Evolutionary conservation across 2,888 invertebrate genomes (phyloP).

Genomic region (Limenitis camilla): DNA sequence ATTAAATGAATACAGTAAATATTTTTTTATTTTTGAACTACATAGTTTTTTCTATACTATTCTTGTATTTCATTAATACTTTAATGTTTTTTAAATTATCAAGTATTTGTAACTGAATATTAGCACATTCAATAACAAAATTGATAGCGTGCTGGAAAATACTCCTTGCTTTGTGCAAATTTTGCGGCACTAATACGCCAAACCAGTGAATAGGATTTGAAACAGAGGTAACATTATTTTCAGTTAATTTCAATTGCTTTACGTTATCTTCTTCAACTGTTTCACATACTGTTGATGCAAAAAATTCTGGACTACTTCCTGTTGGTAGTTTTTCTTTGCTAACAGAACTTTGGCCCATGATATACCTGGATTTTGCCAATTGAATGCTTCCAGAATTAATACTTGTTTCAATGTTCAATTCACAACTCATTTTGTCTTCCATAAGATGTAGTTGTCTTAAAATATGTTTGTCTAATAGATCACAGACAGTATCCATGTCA

Average conservation of each 20-base stretch:
- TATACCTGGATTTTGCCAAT: constrained; percentile 84
- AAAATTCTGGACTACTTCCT: constrained; percentile 72
- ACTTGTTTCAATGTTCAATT: constrained; percentile 79
- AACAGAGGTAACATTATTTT: constrained; percentile 41
- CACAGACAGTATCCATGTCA: constrained; percentile 58
- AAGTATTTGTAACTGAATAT: constrained; percentile 78
- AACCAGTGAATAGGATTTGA: constrained; percentile 89
- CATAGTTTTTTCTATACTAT: constrained; percentile 3
- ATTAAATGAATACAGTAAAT: not conserved
- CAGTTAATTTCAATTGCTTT: constrained; percentile 53
- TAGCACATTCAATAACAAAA: constrained; percentile 79
- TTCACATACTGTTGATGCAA: constrained; percentile 52
- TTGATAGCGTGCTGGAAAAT: constrained; percentile 82
- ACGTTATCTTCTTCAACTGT: constrained; percentile 55
- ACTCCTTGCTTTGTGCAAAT: constrained; percentile 82
- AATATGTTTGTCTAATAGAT: constrained; percentile 80
- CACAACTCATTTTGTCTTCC: constrained; percentile 80
- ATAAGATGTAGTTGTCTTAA: constrained; percentile 81
- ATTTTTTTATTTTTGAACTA: not conserved
- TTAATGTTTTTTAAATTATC: constrained; percentile 46
- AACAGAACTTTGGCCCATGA: constrained; percentile 83
- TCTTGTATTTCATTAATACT: constrained; percentile 42
- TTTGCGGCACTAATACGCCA: constrained; percentile 87
- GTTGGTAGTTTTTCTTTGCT: constrained; percentile 81
- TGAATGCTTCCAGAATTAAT: constrained; percentile 82